phyloP scores from a whole-genome alignment of 2,113 vertebrate genomes.

The Ondatra zibethicus region DNA sequence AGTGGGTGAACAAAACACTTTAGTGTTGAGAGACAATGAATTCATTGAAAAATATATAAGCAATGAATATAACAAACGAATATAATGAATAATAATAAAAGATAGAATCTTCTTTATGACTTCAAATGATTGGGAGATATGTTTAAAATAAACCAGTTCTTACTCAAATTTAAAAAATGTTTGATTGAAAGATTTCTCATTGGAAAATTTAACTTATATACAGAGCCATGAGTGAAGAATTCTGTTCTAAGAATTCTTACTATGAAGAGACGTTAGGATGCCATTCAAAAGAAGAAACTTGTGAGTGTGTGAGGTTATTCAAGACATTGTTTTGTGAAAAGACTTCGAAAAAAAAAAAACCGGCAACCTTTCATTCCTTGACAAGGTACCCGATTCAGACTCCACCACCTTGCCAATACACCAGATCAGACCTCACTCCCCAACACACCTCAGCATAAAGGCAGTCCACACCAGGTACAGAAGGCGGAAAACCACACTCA shows the following conservation, averaged over 20 bases:
- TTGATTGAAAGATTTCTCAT: neutral
- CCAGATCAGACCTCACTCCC: neutral
- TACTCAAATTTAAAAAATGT: constrained; percentile 28
- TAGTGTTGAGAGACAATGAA: neutral
- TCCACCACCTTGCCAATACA: neutral
- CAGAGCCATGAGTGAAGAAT: neutral
- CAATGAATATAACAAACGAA: neutral
- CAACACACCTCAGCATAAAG: constrained; percentile 30
- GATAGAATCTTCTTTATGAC: neutral
- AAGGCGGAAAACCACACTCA: neutral
- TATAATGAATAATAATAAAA: neutral
- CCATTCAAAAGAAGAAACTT: neutral
- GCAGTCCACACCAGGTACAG: constrained; percentile 54
- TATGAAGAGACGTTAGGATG: neutral
- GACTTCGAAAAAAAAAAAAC: neutral
- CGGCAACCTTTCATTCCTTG: neutral
- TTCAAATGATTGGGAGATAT: constrained; percentile 9
- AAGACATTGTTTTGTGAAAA: constrained; percentile 24
- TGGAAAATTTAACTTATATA: neutral
- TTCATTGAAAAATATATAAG: constrained; percentile 14
- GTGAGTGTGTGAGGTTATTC: neutral
- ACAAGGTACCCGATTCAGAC: neutral
- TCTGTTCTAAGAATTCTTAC: neutral
- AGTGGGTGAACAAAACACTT: constrained; percentile 3
- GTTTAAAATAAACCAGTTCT: constrained; percentile 13